Evolutionary conservation across 2,113 vertebrate species (phyloP).

Genomic region (Cyrtonyx montezumae): DNA sequence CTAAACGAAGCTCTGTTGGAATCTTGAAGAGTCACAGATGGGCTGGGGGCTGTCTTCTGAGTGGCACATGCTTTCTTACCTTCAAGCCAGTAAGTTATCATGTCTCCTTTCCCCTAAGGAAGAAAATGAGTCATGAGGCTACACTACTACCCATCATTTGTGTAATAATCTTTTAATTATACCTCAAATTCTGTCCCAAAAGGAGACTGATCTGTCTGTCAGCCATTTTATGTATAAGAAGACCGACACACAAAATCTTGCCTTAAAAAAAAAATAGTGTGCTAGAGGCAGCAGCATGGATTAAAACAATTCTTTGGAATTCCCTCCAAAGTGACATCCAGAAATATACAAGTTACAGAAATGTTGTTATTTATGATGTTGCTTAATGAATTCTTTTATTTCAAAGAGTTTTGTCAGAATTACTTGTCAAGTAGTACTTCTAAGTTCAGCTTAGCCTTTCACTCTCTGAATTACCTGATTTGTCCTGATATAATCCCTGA

Average conservation of each 20-base stretch:
- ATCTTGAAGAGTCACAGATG: conserved; percentile 14
- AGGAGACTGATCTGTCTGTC: background rate
- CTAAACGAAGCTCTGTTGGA: conserved; percentile 35
- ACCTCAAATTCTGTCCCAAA: background rate
- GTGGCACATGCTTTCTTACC: conserved; percentile 73
- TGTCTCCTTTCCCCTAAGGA: conserved; percentile 85
- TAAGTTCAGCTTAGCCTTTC: background rate
- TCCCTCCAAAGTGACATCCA: background rate
- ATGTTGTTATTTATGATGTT: background rate
- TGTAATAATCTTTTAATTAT: background rate
- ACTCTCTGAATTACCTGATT: background rate
- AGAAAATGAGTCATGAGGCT: background rate
- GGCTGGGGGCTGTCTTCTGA: conserved; percentile 34
- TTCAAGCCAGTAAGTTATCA: conserved; percentile 87
- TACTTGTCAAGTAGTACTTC: background rate
- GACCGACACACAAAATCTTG: background rate
- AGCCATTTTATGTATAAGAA: background rate
- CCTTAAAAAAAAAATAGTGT: background rate
- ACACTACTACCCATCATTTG: background rate
- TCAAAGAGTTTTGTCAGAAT: background rate
- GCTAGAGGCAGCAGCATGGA: background rate
- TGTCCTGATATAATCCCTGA: background rate
- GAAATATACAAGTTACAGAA: background rate
- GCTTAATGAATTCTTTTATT: background rate
- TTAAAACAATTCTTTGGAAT: background rate